A percentile compares a stretch with the other conserved stretches of the same genome.
phyloP scores from a whole-genome alignment of 1,140 invertebrate genomes.

The Lethocerus indicus region DNA sequence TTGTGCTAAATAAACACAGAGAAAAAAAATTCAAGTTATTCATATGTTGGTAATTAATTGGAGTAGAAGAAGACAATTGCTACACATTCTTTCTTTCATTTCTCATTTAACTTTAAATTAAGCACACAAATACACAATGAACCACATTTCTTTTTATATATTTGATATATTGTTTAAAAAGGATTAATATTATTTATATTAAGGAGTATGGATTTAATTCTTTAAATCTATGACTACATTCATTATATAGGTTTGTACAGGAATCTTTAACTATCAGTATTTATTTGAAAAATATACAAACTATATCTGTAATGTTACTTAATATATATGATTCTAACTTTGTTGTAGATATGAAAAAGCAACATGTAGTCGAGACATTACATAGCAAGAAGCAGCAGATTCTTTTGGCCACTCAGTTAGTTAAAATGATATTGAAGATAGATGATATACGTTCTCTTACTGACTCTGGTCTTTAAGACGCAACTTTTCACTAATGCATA shows the following conservation, averaged over 20 bases:
- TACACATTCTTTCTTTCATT: too few species aligned
- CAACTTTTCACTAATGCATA: background rate
- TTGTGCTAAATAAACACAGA: too few species aligned
- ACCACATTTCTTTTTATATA: background rate
- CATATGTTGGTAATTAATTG: too few species aligned
- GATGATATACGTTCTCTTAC: constrained; percentile 82
- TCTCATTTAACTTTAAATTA: too few species aligned
- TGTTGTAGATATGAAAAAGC: constrained; percentile 80
- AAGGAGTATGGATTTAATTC: too few species aligned
- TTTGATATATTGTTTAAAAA: background rate
- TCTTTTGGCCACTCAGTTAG: constrained; percentile 85
- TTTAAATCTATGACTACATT: too few species aligned
- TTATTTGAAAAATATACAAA: background rate
- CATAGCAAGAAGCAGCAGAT: constrained; percentile 97
- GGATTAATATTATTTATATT: background rate
- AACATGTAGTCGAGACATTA: constrained; percentile 94
- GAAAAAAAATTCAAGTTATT: too few species aligned
- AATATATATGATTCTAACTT: constrained; percentile 13
- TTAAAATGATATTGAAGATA: constrained; percentile 99
- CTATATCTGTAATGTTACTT: background rate
- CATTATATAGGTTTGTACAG: too few species aligned
- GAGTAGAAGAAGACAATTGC: too few species aligned
- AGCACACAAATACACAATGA: too few species aligned
- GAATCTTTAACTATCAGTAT: too few species aligned
- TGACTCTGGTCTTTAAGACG: constrained; percentile 5